Percentiles rank a stretch among this genome's conserved stretches.
These are phyloP conservation scores for Falco biarmicus DNA, from an alignment of 2,797 vertebrate genomes.

Conservation along the genomic window DNA sequence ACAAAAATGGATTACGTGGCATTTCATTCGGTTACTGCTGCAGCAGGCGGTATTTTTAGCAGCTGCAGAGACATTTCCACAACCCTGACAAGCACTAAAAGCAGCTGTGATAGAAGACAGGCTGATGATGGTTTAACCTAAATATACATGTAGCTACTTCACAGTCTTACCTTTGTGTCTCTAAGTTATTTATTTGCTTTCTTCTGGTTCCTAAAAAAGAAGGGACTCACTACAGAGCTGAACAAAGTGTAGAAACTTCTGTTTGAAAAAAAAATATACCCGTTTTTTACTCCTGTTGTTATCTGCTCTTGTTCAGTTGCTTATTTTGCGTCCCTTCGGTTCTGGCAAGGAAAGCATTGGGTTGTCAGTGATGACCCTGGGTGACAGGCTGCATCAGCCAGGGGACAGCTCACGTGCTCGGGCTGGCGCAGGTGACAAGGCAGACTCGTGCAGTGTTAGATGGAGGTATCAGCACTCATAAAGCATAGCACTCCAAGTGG, in stretches of 20 bases:
- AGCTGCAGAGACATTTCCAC: background rate
- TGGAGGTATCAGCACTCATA: background rate
- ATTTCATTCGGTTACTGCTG: background rate
- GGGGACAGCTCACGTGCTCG: background rate
- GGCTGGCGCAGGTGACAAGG: background rate
- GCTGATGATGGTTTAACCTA: background rate
- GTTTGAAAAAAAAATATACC: background rate
- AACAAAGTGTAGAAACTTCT: background rate
- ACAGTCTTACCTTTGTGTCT: background rate
- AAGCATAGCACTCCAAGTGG: background rate
- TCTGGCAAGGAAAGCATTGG: background rate
- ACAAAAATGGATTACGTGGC: background rate
- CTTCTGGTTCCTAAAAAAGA: background rate
- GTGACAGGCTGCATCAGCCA: background rate
- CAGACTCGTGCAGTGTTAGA: background rate
- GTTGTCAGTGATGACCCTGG: rapidly evolving
- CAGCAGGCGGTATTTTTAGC: constrained; percentile 41
- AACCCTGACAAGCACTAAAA: background rate
- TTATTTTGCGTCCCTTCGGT: background rate
- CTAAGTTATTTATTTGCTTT: background rate
- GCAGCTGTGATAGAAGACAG: background rate
- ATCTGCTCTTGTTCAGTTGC: background rate
- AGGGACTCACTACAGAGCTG: background rate
- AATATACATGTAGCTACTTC: background rate
- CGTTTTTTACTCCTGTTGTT: background rate